These are phyloP conservation scores for Peromyscus aztecus DNA, from an alignment of 2,797 vertebrate species.

Conservation along the genomic window DNA sequence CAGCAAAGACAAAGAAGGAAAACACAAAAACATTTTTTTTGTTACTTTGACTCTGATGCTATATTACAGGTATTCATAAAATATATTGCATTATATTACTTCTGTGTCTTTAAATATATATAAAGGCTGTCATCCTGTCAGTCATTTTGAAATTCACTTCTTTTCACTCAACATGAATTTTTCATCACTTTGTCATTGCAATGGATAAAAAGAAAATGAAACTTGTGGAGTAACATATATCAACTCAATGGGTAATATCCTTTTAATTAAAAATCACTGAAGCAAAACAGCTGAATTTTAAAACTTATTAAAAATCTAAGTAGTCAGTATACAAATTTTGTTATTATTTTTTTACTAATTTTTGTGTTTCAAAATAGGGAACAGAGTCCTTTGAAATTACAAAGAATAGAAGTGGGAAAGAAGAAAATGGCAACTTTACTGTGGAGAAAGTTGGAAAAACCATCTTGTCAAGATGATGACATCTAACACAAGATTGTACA, in stretches of 20 bases:
- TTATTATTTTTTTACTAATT: background rate
- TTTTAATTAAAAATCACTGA: conserved; percentile 44
- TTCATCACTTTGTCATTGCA: conserved; percentile 44
- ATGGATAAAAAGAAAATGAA: conserved; percentile 55
- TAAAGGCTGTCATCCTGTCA: background rate
- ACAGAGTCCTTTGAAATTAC: background rate
- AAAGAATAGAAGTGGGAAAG: background rate
- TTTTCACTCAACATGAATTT: conserved; percentile 48
- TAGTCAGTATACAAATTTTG: background rate
- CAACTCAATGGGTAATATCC: background rate
- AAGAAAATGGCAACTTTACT: background rate
- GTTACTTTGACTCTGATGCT: conserved; percentile 5
- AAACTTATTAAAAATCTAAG: conserved; percentile 27
- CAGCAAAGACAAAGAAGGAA: background rate
- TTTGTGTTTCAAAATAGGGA: conserved; percentile 38
- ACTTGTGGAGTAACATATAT: background rate
- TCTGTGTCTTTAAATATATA: conserved; percentile 18
- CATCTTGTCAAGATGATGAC: background rate
- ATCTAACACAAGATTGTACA: background rate
- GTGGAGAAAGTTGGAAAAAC: background rate
- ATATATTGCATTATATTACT: background rate
- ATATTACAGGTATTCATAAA: background rate
- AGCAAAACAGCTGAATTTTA: conserved; percentile 19
- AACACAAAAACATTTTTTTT: conserved; percentile 22
- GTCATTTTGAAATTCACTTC: conserved; percentile 19